Conservation (phyloP, 2,113 vertebrate genomes). For the Calidris pugnax region DNA sequence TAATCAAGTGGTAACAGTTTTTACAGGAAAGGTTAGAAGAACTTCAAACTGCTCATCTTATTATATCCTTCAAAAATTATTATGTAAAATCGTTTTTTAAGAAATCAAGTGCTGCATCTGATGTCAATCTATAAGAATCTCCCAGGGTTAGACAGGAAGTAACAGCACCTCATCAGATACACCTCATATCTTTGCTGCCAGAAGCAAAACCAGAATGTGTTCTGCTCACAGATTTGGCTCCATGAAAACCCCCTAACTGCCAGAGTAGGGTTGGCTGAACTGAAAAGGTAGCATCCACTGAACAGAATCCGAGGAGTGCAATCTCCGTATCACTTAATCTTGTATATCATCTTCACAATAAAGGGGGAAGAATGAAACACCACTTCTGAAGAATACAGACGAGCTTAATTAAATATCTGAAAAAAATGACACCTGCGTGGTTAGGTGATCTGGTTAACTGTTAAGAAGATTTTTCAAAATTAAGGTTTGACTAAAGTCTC, state of each 20-base stretch:
- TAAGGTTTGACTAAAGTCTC: background rate
- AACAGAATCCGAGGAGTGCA: background rate
- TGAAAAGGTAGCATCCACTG: background rate
- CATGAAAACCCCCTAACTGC: background rate
- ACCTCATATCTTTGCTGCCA: background rate
- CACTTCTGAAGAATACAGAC: background rate
- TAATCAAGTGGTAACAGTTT: background rate
- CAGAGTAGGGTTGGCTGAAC: background rate
- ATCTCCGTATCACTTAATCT: background rate
- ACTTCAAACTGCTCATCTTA: background rate
- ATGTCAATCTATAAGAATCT: background rate
- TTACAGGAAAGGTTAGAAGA: background rate
- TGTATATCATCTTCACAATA: background rate
- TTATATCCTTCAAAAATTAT: background rate
- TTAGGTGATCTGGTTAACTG: background rate
- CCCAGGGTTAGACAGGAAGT: background rate
- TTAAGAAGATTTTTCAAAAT: background rate
- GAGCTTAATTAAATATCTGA: background rate
- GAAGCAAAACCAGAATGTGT: background rate
- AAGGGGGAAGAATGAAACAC: background rate
- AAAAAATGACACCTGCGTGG: background rate
- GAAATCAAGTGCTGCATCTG: background rate
- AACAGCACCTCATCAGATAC: background rate
- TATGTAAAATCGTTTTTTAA: background rate
- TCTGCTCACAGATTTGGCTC: background rate